Base-by-base conservation (phyloP, 2,888 invertebrate species). In the Nomada fabriciana region DNA sequence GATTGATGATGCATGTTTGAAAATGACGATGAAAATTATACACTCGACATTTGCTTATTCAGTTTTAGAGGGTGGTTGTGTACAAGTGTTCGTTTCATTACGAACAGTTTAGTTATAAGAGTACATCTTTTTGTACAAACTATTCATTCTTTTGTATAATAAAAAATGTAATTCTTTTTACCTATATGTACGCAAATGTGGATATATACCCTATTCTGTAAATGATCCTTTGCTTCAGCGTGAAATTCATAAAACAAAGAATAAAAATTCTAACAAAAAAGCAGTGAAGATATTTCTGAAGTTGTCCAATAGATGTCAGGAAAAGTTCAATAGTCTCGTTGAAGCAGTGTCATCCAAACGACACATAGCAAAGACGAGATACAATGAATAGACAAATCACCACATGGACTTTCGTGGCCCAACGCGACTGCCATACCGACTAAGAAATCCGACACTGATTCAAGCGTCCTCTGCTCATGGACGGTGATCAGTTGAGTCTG, bases 51-150 rank as follows among this genome's bases (percentile, higher is more conserved):
- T 53, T 60, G 78, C 71, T 70, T 71, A 71, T 77, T 76, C 36
- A 47, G 36, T 73, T 73, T 76, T 76, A 59, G 42, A 63, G 80
- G 78, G 73, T 71, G 63, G 74, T 83, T 80, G 76, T 80, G 74
- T 81, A 64, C 73, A 70, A 80, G 80, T 63, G 82, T 73, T 83
- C 64, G 71, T 69, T 64, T 74, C 68, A 68, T 67, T 72, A 25
- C 20, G 68, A 74, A 65, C 76, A 63, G 55, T 77, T 69, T 85
- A 80, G 59, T 72, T 57, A 68, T 87, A 84, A 87, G 80, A 81
- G 67, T 85, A 88, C 88, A 90, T 80, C 76, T 85, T 91, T 91
- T 91, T 92, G 91, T 92, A 91, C 90, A 91, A 90, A 89, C 80
- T 55, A 88, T 82, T 82, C 74, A 87, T 69, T 83, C 90, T 88